These are phyloP conservation scores for Steinernema carpocapsae DNA, from an alignment of 2,888 invertebrate species.

Conservation along the genomic window DNA sequence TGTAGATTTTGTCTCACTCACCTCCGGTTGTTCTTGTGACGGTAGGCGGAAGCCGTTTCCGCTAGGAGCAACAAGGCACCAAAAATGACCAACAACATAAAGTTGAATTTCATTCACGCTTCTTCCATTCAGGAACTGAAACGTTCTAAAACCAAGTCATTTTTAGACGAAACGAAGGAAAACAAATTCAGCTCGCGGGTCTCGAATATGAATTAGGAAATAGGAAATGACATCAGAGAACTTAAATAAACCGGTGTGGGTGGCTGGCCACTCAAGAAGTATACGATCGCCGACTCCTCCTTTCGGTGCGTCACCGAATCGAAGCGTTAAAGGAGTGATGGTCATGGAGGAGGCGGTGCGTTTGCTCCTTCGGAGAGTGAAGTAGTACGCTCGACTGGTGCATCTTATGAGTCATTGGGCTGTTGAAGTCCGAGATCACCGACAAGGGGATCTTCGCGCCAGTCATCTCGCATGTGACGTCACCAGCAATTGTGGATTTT, in stretches of 20 bases:
- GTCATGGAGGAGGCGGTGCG: constrained; percentile 31
- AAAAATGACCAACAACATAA: background rate
- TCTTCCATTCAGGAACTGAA: background rate
- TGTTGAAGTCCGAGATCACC: constrained; percentile 32
- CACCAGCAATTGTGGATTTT: constrained; percentile 16
- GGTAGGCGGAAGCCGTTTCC: background rate
- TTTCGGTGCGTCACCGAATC: constrained; percentile 30
- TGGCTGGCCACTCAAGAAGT: constrained; percentile 33
- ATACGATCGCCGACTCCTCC: constrained; percentile 28
- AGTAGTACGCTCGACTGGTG: constrained; percentile 15
- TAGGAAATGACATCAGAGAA: constrained; percentile 32
- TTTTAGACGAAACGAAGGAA: background rate
- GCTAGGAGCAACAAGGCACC: background rate
- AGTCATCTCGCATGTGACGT: constrained; percentile 33
- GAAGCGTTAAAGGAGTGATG: constrained; percentile 25
- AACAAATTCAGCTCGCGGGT: background rate
- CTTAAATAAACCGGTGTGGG: constrained; percentile 35
- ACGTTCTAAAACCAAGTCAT: background rate
- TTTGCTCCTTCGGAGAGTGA: background rate
- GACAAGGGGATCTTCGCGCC: background rate
- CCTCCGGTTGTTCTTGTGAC: constrained; percentile 4
- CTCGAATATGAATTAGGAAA: constrained; percentile 1
- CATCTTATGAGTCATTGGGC: constrained; percentile 21
- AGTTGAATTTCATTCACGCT: constrained; percentile 11
- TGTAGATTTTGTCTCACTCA: background rate